Evolutionary conservation across 2,888 invertebrate genomes (phyloP), one percentile per base, ranked within the genome.

Genomic region (Leistus spinibarbis): DNA sequence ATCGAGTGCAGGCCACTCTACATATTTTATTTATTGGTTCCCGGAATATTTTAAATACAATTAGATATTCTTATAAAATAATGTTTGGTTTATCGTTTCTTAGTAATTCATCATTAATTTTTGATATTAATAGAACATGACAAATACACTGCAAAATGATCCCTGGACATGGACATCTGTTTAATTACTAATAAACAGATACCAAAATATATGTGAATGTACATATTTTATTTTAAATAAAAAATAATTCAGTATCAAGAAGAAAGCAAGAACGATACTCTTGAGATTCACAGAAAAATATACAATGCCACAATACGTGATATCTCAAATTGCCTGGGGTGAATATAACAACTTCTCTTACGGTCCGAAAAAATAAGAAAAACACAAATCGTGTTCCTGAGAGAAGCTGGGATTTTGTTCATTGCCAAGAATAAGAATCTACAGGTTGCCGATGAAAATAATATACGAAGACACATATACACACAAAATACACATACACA

Each of bases 401-500:
- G 16, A 65, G 54, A 53, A 53, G 22, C 16, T 54, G 27, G 9
- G 20, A 67, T 73, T 67, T 57, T 54, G 54, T 60, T 20, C 71
- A 73, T 67, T 73, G 67, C 73, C 73, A 76, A 64, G 69, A 76
- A 68, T 54, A 76, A 60, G 53, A 64, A 69, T 78, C 78, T 68
- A 78, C 78, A 78, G 78, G 78, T 78, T 74, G 78, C 70, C 76
- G 77, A 78, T 77, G 73, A 78, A 78, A 67, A 76, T 71, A 71
- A 57, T 75, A 74, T 77, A 69, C 56, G 63, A 75, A 69, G 40
- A 63, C 66, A 27, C 54, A 40, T 13, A 40, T 40, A 40, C 40
- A 40, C 40, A 40, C 1, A 40, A 40, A 57, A 62, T 65, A 24
- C 53, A 66, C 72, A 20, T 66, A 66, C 56, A 72, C 60, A 73